Evolutionary conservation across 1,140 invertebrate genomes (phyloP), one percentile per base, ranked within the genome.

Genomic region (Adelges cooleyi): DNA sequence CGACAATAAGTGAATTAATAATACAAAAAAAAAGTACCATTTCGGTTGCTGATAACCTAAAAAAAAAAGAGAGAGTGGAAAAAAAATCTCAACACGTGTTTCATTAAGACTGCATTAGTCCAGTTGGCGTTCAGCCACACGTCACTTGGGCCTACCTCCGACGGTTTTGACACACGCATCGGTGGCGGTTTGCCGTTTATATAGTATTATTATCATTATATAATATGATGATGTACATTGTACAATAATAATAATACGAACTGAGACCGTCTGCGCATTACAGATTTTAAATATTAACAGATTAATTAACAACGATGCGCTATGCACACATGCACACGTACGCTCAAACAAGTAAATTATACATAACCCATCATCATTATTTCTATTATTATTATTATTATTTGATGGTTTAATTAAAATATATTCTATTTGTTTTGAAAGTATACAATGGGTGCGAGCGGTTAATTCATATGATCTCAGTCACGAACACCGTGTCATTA

Each of bases 41-140:
- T 33, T n/a, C n/a, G n/a, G n/a, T n/a, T n/a, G n/a, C n/a, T n/a
- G n/a, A n/a, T n/a, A n/a, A n/a, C n/a, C n/a, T n/a, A n/a, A n/a
- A n/a, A n/a, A n/a, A n/a, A n/a, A n/a, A n/a, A n/a, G n/a, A n/a
- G n/a, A n/a, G n/a, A n/a, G n/a, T n/a, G n/a, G 11, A 33, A 33
- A 15, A 25, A 25, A 17, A 44, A 8, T 20, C 15, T 17, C 20
- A 62, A 20, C 42, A 62, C 56, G 40, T 29, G 56, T 48, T 62
- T 62, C 56, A 62, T 62, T 62, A 48, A 62, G 44, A 62, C 56
- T 62, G 44, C 54, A 59, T 59, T 59, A 59, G 54, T 62, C 42
- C 42, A 59, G 17, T 62, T 62, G 56, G 56, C 56, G 25, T 2
- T 48, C 23, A 44, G 36, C 40, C 42, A 62, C 42, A 62, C 56